Evolutionary conservation across 2,797 vertebrate genomes (phyloP), one percentile per base, ranked within the genome.

Genomic region (Hyperoplus lanceolatus): DNA sequence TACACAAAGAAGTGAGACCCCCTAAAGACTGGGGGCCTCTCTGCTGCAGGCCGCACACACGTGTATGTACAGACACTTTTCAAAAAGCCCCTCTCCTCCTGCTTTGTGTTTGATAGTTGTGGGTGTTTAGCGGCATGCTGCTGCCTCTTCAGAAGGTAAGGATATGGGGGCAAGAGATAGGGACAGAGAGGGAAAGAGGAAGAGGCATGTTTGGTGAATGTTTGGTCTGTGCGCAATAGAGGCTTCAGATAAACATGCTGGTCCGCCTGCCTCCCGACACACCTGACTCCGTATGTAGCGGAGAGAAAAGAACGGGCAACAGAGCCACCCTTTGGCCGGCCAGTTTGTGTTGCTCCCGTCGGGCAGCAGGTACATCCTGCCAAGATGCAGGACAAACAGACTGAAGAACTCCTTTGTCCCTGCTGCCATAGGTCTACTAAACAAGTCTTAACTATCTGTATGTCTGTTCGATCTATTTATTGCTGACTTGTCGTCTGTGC

Each of bases 251-350:
- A 91, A 91, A 92, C 88, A 93, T 90, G 83, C 66, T 60, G 86
- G 85, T 86, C 15, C 7, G 72, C 72, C 81, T 60, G 72, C 83
- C 21, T 82, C 81, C 78, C 38, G 79, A 80, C 90, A 73, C 87
- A 93, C 86, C 89, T 89, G 90, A 93, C 84, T 91, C 92, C 82
- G 38, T 21, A 82, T 90, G 90, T 90, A 88, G 88, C 91, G 69
- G 73, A 65, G 51, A 12, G 21, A 60, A n/a, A 29, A 36, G 43
- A 63, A 59, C 3, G 14, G 18, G 8, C 15, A 8, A 18, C n/a
- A n/a, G n/a, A n/a, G n/a, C n/a, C n/a, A n/a, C n/a, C n/a, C n/a
- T n/a, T n/a, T n/a, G n/a, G n/a, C n/a, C n/a, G n/a, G n/a, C n/a
- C n/a, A n/a, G n/a, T n/a, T n/a, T n/a, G n/a, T n/a, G n/a, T n/a